A percentile compares a stretch with the other conserved stretches of the same genome.
Conservation (phyloP, 2,113 vertebrate species). For the Bubalus kerabau region DNA sequence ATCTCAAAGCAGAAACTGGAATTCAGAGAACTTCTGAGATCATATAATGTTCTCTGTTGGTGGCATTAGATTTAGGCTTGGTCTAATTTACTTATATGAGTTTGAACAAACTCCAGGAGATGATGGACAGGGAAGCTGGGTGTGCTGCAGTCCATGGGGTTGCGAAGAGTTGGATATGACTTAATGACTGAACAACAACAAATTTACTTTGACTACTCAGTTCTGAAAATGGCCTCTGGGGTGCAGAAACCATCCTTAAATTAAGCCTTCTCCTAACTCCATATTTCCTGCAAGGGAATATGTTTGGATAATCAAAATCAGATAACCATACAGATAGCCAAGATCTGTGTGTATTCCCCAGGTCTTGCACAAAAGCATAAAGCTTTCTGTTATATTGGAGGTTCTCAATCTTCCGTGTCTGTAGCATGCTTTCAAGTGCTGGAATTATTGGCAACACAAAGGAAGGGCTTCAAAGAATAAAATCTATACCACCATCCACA, state of each 20-base stretch:
- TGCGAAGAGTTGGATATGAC: background rate
- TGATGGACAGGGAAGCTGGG: background rate
- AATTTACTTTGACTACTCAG: slow-evolving; percentile 2
- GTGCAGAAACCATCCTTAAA: slow-evolving; percentile 1
- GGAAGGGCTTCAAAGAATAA: background rate
- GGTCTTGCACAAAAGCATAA: background rate
- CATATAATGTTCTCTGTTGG: background rate
- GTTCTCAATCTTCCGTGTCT: background rate
- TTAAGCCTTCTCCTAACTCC: background rate
- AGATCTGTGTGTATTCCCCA: background rate
- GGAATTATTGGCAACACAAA: background rate
- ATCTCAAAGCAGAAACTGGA: slow-evolving; percentile 7
- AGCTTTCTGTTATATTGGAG: background rate
- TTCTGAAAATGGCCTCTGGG: slow-evolving; percentile 35
- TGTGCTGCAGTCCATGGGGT: background rate
- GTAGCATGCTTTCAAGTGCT: background rate
- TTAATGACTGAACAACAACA: background rate
- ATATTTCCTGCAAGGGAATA: background rate
- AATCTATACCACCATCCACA: background rate
- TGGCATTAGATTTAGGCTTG: slow-evolving; percentile 9
- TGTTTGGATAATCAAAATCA: background rate
- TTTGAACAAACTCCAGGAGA: background rate
- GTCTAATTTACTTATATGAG: background rate
- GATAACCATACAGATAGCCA: background rate
- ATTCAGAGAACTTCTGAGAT: background rate